Conservation (phyloP, 2,888 invertebrate genomes). For the Ligdia adustata region DNA sequence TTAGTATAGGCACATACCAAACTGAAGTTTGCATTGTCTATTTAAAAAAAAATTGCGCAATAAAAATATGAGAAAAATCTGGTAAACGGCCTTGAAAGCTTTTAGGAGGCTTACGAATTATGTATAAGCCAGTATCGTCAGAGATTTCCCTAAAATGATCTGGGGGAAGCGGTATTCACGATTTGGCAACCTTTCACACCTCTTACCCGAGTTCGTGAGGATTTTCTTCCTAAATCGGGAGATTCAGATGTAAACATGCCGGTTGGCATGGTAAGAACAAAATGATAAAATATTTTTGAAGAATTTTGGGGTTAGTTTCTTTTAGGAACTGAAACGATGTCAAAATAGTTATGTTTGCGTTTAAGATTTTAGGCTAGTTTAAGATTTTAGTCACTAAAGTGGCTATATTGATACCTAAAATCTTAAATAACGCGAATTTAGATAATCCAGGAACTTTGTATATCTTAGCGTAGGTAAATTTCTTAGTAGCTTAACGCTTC, state of each 20-base stretch:
- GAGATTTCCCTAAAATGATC: slow-evolving; percentile 34
- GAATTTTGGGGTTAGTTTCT: background rate
- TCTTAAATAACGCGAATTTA: no score
- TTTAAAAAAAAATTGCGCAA: background rate
- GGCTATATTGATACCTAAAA: no score
- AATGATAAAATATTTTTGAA: background rate
- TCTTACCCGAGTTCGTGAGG: slow-evolving; percentile 10
- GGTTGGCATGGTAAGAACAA: slow-evolving; percentile 5
- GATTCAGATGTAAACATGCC: slow-evolving; percentile 12
- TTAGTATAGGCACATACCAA: no score
- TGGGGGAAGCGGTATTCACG: slow-evolving; percentile 18
- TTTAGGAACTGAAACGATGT: no score
- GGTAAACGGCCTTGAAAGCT: slow-evolving; percentile 3
- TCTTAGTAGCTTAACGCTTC: no score
- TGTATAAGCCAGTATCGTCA: slow-evolving; percentile 26
- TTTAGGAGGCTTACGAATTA: slow-evolving; percentile 16
- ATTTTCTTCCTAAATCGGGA: slow-evolving; percentile 4
- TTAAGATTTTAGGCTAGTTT: no score
- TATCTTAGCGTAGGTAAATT: no score
- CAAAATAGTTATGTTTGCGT: no score
- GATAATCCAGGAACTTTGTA: no score
- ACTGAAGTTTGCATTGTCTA: no score
- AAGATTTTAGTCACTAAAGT: no score
- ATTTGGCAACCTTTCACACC: slow-evolving; percentile 32
- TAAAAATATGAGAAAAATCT: background rate